Evolutionary conservation across 2,888 invertebrate genomes (phyloP).

Genomic region (Sycophila texana): DNA sequence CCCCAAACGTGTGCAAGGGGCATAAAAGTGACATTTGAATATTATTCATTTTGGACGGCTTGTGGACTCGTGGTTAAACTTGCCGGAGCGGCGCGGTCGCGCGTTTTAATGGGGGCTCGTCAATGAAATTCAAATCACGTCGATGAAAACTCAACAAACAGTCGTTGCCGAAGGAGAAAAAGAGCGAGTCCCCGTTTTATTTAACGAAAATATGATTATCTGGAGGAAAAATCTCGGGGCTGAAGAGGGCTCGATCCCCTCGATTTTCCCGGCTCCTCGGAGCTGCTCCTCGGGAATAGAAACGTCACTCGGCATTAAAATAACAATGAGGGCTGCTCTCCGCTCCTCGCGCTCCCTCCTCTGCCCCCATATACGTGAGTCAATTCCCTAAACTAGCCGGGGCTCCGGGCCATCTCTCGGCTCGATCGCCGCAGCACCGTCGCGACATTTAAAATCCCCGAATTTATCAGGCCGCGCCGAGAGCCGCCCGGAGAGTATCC

Average conservation of each 20-base stretch:
- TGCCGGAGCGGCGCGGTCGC: not conserved
- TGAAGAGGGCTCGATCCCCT: not conserved
- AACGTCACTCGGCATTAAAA: slow-evolving; percentile 43
- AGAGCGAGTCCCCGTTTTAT: not conserved
- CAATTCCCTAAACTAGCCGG: slow-evolving; percentile 2
- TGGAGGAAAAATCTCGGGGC: not conserved
- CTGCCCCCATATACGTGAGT: slow-evolving; percentile 1
- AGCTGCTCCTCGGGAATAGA: slow-evolving; percentile 7
- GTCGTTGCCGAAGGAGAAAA: not conserved
- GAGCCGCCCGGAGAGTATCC: too few relatives aligned
- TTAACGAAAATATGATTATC: slow-evolving; percentile 38
- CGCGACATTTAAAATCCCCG: slow-evolving; percentile 5
- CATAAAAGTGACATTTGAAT: slow-evolving; percentile 17
- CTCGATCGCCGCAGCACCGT: not conserved
- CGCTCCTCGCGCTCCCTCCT: not conserved
- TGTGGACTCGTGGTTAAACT: not conserved
- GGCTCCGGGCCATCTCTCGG: not conserved
- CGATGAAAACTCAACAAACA: slow-evolving; percentile 32
- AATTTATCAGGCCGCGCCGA: not conserved
- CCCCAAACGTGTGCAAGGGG: not conserved
- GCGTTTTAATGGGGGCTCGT: slow-evolving; percentile 1
- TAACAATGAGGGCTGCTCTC: slow-evolving; percentile 28
- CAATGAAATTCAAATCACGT: slow-evolving; percentile 43
- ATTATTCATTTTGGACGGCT: not conserved
- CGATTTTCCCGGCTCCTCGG: not conserved